Evolutionary conservation across 2,113 vertebrate genomes (phyloP).

Genomic region (Acrocephalus kingi): DNA sequence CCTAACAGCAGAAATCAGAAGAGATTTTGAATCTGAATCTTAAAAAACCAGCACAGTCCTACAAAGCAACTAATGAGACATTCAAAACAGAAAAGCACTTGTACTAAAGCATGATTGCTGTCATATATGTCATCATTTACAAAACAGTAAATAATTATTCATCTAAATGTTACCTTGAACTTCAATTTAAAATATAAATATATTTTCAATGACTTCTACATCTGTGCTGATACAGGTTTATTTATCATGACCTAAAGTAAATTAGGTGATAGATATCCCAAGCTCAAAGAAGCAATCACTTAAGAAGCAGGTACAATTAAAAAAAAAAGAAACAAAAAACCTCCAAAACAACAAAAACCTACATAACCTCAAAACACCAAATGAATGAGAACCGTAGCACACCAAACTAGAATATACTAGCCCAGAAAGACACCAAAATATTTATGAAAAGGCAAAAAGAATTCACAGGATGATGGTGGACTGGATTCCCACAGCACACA

Average conservation of each 20-base stretch:
- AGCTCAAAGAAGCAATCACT: conserved; percentile 9
- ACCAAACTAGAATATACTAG: neutral
- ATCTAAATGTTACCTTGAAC: conserved; percentile 74
- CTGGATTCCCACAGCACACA: neutral
- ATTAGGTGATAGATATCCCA: conserved; percentile 41
- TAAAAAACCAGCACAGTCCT: conserved; percentile 64
- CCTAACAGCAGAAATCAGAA: conserved; percentile 73
- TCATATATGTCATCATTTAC: conserved; percentile 68
- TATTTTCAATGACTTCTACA: conserved; percentile 46
- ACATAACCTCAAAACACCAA: neutral
- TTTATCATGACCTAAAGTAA: conserved; percentile 31
- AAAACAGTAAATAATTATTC: conserved; percentile 80
- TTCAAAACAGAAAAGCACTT: conserved; percentile 74
- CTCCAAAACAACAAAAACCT: neutral
- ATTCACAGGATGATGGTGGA: accelerated
- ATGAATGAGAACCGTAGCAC: neutral
- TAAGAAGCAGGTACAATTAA: neutral
- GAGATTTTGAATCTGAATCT: conserved; percentile 77
- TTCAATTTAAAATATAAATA: conserved; percentile 65
- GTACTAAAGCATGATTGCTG: conserved; percentile 67
- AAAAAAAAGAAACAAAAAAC: neutral
- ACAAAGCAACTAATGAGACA: conserved; percentile 75
- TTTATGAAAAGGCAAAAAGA: neutral
- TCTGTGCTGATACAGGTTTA: conserved; percentile 22
- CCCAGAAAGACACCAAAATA: neutral